Base-by-base conservation (phyloP, 2,888 invertebrate species). In the Lampropteryx suffumata region DNA sequence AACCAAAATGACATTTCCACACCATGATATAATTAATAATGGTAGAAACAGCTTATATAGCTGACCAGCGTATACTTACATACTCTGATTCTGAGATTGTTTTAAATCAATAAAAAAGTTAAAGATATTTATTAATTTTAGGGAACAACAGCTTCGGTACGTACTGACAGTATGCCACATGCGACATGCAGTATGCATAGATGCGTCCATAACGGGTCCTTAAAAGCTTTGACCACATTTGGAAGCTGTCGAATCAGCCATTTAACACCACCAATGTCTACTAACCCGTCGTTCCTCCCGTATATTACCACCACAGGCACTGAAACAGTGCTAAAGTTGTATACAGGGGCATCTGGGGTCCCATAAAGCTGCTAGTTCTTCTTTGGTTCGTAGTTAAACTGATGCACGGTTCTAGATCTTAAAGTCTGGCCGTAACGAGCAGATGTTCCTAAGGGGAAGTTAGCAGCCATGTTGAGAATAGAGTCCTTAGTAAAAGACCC, bases 221-320 rank as follows among this genome's bases (percentile, higher is more conserved):
- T 74, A 59, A 90, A 84, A 45, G 84, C 86, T 48, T 92, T 92
- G 27, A 92, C 60, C 1, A 92, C 87, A 60, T 92, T 92, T 0
- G 93, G 92, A n/a, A 95, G 71, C 43, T 86, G 75, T 0, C 69
- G 65, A 14, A 90, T 72, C 53, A 94, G 65, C 65, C 91, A 90
- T 32, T 87, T 67, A 0, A 93, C 90, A 44, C 94, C 94, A 67
- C 82, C 76, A 0, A 83, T 75, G 91, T 92, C 64, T 91, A 84
- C 92, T 86, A 93, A 71, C 92, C 94, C 64, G 90, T 93, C 84
- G 41, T 80, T 81, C 9, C 55, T 62, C 0, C 86, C 86, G 39
- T 80, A 82, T 13, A 87, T 56, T 1, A 73, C 55, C 2, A 85
- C 61, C 2, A 74, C 63, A 3, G 86, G 85, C 0, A 67, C 62